Conservation (phyloP, 1,140 invertebrate genomes). For the Ceratina australensis region DNA sequence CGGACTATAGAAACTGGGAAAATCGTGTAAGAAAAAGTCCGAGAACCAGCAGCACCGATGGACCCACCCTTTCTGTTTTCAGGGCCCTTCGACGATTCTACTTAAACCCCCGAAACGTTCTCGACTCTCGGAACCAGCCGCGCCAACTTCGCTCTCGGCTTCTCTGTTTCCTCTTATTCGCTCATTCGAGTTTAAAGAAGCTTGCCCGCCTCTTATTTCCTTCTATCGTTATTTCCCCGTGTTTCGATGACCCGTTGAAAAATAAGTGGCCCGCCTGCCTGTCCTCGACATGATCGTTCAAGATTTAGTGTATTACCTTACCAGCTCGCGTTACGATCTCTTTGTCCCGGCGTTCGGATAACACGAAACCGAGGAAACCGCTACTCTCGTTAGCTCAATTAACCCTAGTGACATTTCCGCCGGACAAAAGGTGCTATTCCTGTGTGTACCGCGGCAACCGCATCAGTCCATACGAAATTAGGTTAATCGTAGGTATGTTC, state of each 20-base stretch:
- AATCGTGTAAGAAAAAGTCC: slow-evolving; percentile 69
- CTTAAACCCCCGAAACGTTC: slow-evolving; percentile 48
- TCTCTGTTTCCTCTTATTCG: neutral
- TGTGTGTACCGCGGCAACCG: neutral
- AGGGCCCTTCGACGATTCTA: slow-evolving; percentile 45
- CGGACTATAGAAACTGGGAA: slow-evolving; percentile 58
- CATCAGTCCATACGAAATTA: neutral
- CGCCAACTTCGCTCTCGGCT: neutral
- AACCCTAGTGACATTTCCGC: slow-evolving; percentile 63
- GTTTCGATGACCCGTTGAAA: slow-evolving; percentile 38
- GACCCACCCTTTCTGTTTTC: slow-evolving; percentile 38
- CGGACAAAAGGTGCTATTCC: slow-evolving; percentile 40
- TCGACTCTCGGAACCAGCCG: neutral
- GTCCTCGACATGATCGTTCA: slow-evolving; percentile 24
- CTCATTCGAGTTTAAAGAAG: neutral
- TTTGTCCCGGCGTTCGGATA: neutral
- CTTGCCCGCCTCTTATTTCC: neutral
- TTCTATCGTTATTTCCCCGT: slow-evolving; percentile 51
- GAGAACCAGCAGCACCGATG: slow-evolving; percentile 57
- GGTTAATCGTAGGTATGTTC: slow-evolving; percentile 6
- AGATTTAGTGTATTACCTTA: slow-evolving; percentile 3
- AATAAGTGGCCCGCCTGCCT: neutral
- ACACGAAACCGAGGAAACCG: neutral
- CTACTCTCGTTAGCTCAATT: slow-evolving; percentile 62
- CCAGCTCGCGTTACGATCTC: neutral